Percentiles rank a stretch among this genome's conserved stretches.
Conservation (phyloP, 1,140 invertebrate genomes). For the Heliconius hermathena region DNA sequence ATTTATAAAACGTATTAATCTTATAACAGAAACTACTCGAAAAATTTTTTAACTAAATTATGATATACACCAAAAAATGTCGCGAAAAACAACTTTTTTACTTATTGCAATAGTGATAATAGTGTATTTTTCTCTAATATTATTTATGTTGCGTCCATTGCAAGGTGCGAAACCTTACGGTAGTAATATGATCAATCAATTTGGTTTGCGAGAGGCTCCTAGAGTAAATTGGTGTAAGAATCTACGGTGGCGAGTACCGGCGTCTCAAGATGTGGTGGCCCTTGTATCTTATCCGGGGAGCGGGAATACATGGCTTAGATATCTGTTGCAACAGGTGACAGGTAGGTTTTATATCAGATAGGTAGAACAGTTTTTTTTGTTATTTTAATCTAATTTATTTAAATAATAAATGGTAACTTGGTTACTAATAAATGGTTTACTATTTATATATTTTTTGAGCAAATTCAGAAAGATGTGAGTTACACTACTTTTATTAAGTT, state of each 20-base stretch:
- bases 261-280: conserved; percentile 75
- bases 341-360: conserved; percentile 70
- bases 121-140: conserved; percentile 71
- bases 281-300: conserved; percentile 90
- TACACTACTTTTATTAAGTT: too few species aligned
- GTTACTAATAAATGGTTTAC: too few species aligned
- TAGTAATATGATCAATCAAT: conserved; percentile 55
- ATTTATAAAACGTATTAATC: neutral
- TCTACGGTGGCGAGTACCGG: conserved; percentile 54
- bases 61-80: conserved; percentile 48
- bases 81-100: conserved; percentile 63
- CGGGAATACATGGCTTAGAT: conserved; percentile 91
- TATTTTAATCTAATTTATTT: too few species aligned
- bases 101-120: conserved; percentile 57
- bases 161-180: conserved; percentile 54
- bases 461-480: too few species aligned
- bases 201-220: conserved; percentile 53
- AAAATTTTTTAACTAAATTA: neutral
- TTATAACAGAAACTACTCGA: neutral
- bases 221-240: conserved; percentile 67
- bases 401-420: neutral
- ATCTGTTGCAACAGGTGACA: conserved; percentile 89
- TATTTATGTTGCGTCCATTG: conserved; percentile 69
- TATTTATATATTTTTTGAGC: too few species aligned
- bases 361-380: too few species aligned